Base-by-base conservation (phyloP, 1,140 invertebrate genomes). In the Penaeus chinensis region DNA sequence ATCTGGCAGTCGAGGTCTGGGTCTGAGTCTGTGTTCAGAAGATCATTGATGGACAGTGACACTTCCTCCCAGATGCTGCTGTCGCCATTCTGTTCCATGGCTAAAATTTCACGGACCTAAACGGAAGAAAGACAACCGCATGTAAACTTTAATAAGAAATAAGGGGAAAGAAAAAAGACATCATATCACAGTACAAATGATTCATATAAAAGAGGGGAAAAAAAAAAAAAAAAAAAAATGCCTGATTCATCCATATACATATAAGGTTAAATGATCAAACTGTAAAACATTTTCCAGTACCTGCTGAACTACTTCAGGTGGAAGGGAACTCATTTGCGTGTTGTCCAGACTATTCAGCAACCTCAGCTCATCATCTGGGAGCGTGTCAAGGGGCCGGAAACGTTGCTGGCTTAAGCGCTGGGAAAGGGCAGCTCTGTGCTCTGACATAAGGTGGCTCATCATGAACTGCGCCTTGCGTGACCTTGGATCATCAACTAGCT, bases 361-460 rank as follows among this genome's bases (percentile, higher is more conserved):
- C 62, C 84, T 54, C 20, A 87, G 84, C 18, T 89, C 84, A 76
- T 89, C 87, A 54, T 89, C 82, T 1, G 47, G 63, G 20, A 84
- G 5, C 1, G 79, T 24, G 27, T 84, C 83, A 0, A 83, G 63
- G 3, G 79, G 78, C 76, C 83, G 78, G 81, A 88, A 84, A 32
- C 89, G 87, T 13, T 89, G 84, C 82, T 89, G 82, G 61, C 84
- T 84, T 32, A 90, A 79, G 13, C 86, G 77, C 76, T 89, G 87
- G 19, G 89, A 88, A 11, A 90, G 69, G 27, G 89, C 85, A 16
- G 83, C 85, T 22, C 87, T 77, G 42, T 90, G 89, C 79, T 88
- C 86, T 20, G 89, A 84, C 89, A 90, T 90, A 61, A 90, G 84
- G 60, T 90, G 89, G n/a, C 47, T 90, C 89, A 90, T 89, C 89